phyloP scores from a whole-genome alignment of 64 coral and sea anemone species.

The Actinia tenebrosa region DNA sequence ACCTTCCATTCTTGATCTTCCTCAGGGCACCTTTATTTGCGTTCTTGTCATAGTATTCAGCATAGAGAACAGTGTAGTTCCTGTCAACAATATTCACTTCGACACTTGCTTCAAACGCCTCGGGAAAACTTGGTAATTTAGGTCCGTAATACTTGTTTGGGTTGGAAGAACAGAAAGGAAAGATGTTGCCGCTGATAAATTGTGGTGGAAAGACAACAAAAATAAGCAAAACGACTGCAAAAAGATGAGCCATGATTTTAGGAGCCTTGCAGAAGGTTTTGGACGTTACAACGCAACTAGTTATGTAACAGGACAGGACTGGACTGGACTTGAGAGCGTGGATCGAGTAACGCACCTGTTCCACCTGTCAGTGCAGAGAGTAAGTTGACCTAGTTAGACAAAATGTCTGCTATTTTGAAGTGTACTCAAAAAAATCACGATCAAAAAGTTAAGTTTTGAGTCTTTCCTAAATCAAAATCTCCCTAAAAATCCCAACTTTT shows the following conservation, averaged over 20 bases:
- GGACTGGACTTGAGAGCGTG: neutral
- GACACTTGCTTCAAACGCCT: constrained; percentile 38
- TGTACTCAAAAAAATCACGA: no score
- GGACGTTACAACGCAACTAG: neutral
- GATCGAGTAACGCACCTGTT: neutral
- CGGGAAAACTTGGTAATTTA: constrained; percentile 47
- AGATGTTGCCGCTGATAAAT: neutral
- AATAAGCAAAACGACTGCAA: constrained; percentile 7
- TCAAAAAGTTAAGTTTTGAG: no score
- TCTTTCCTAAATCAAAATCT: no score
- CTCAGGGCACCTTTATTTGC: constrained; percentile 36
- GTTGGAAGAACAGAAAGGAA: neutral
- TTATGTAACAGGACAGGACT: neutral
- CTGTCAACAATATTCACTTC: constrained; percentile 55
- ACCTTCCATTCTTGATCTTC: constrained; percentile 21
- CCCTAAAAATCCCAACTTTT: no score
- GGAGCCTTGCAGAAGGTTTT: neutral
- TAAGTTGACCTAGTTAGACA: no score
- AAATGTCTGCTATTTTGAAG: no score
- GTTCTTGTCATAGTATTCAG: constrained; percentile 56
- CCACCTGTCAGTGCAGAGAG: no score
- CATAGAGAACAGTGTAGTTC: constrained; percentile 39
- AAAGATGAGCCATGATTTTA: neutral
- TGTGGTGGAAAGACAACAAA: neutral
- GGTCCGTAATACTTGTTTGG: neutral